Percentiles rank a stretch among this genome's conserved stretches.
phyloP scores from a whole-genome alignment of 2,113 vertebrate genomes.

The Calyptomena viridis region DNA sequence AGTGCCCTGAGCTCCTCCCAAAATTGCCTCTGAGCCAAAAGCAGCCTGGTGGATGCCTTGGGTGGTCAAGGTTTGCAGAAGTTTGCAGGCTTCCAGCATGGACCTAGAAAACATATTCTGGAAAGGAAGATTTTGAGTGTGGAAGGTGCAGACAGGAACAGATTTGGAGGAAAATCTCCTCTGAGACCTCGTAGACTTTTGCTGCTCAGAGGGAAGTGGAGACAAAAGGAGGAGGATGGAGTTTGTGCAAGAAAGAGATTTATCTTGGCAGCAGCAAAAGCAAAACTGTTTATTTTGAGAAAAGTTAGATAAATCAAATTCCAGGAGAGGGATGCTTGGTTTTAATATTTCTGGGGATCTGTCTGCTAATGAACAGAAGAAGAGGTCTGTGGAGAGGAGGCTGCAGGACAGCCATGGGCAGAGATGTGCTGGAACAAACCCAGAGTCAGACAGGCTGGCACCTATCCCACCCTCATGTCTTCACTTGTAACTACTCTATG shows the following conservation, averaged over 20 bases:
- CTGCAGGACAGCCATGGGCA: slow-evolving; percentile 19
- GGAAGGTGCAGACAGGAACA: neutral
- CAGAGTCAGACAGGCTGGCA: slow-evolving; percentile 51
- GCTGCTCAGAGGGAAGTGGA: neutral
- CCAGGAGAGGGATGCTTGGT: neutral
- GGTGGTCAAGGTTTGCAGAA: neutral
- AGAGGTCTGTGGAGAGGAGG: neutral
- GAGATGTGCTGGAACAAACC: slow-evolving; percentile 34
- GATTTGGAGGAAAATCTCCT: neutral
- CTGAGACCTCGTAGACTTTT: neutral
- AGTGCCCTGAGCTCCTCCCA: neutral
- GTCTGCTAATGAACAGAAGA: neutral
- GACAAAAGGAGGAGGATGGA: neutral
- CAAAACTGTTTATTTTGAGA: neutral
- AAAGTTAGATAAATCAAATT: neutral
- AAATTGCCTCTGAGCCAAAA: neutral
- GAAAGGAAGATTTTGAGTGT: neutral
- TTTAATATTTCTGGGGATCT: neutral
- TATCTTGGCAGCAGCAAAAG: neutral
- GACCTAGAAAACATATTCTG: neutral
- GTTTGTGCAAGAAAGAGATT: neutral
- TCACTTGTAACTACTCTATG: neutral
- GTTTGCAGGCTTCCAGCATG: neutral
- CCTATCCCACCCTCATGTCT: slow-evolving; percentile 26
- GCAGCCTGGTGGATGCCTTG: neutral